A percentile compares a stretch with the other conserved stretches of the same genome.
Conservation (phyloP, 2,797 vertebrate species). For the Anniella stebbinsi region DNA sequence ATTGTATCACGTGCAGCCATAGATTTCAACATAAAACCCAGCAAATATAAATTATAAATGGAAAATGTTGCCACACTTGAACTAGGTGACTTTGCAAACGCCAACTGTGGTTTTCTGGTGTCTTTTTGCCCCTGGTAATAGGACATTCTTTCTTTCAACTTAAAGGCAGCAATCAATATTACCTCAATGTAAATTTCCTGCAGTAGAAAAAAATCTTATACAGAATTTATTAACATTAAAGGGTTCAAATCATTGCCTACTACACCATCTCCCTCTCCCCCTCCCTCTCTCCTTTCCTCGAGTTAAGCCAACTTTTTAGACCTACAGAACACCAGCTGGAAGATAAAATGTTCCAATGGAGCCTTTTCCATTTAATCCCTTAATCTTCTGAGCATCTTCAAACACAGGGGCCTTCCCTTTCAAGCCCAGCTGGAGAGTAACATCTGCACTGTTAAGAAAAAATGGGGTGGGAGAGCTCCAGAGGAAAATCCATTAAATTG, state of each 20-base stretch:
- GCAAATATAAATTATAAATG: constrained; percentile 53
- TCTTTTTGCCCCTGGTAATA: constrained; percentile 35
- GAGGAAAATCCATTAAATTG: constrained; percentile 58
- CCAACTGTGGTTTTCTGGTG: constrained; percentile 15
- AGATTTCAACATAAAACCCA: constrained; percentile 4
- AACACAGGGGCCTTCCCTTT: constrained; percentile 73
- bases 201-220: constrained; percentile 39
- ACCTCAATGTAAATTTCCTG: constrained; percentile 52
- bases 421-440: constrained; percentile 68
- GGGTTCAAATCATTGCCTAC: constrained; percentile 31
- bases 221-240: constrained; percentile 51
- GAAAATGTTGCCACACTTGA: constrained; percentile 30
- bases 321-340: constrained; percentile 65
- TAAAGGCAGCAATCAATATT: constrained; percentile 47
- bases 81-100: neutral
- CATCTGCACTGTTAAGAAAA: constrained; percentile 68
- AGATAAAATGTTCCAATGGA: constrained; percentile 65
- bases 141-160: constrained; percentile 36
- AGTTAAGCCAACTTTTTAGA: constrained; percentile 55
- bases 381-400: constrained; percentile 75
- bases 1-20: constrained; percentile 45
- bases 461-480: constrained; percentile 41
- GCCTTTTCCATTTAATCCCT: constrained; percentile 72
- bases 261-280: constrained; percentile 33
- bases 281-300: neutral